phyloP scores from a whole-genome alignment of 2,797 vertebrate species.

The Rallus crepitans region DNA sequence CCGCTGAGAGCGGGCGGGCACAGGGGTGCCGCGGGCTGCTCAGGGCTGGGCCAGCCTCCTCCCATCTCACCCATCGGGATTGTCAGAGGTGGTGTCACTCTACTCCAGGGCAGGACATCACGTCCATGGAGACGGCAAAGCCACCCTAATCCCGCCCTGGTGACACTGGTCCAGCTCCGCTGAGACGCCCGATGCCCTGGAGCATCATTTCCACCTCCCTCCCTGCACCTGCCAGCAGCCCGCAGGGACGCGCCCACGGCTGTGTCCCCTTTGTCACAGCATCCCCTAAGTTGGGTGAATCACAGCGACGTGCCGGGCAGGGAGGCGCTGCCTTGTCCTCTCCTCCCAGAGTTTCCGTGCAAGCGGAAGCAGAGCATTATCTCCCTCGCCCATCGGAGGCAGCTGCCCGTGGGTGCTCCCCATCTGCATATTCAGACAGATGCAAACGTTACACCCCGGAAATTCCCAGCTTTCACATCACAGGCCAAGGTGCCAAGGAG shows the following conservation, averaged over 20 bases:
- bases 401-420: conserved; percentile 35
- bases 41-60: not conserved
- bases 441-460: conserved; percentile 45
- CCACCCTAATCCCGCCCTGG: rapidly evolving
- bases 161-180: not conserved
- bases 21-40: not conserved
- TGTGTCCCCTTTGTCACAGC: not conserved
- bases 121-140: rapidly evolving
- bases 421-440: conserved; percentile 4
- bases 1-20: not conserved
- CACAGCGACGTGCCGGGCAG: not conserved
- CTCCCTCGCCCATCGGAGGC: conserved; percentile 46
- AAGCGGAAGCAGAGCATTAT: conserved; percentile 32
- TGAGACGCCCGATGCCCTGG: rapidly evolving
- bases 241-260: rapidly evolving
- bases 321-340: not conserved
- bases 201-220: not conserved
- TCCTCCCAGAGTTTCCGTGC: not conserved
- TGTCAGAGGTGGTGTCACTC: not conserved
- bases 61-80: not conserved
- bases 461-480: conserved; percentile 30
- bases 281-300: not conserved
- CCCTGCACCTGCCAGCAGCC: not conserved
- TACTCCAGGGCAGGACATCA: not conserved
- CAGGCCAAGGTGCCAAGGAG: not conserved